phyloP scores from a whole-genome alignment of 2,888 invertebrate genomes.

The Morpho deidamia region DNA sequence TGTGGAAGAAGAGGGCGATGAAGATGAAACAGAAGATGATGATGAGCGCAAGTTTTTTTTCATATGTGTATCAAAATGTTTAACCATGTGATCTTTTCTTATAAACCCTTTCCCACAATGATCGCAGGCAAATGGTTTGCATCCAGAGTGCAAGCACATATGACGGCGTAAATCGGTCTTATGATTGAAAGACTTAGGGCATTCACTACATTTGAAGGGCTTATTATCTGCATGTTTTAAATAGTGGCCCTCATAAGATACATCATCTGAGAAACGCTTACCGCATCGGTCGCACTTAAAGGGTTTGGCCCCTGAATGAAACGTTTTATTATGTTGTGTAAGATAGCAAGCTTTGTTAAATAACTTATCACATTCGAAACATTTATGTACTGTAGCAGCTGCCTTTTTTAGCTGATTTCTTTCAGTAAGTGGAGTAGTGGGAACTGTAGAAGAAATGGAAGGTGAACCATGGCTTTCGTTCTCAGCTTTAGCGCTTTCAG shows the following conservation, averaged over 20 bases:
- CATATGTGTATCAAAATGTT: conserved; percentile 89
- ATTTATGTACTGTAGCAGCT: conserved; percentile 77
- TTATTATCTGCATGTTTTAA: conserved; percentile 89
- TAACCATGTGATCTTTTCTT: conserved; percentile 94
- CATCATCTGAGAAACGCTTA: conserved; percentile 87
- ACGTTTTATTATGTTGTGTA: conserved; percentile 94
- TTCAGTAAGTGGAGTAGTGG: conserved; percentile 63
- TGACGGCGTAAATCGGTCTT: conserved; percentile 93
- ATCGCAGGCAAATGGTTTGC: conserved; percentile 89
- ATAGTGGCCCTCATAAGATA: conserved; percentile 85
- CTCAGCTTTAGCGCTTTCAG: conserved; percentile 65
- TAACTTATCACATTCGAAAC: conserved; percentile 89
- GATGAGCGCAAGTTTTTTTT: conserved; percentile 73
- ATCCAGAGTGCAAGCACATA: conserved; percentile 91
- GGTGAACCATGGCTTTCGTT: conserved; percentile 53
- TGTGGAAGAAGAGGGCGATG: conserved; percentile 39
- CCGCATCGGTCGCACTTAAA: conserved; percentile 92
- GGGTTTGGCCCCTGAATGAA: conserved; percentile 91
- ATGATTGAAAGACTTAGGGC: conserved; percentile 94
- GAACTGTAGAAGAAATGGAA: conserved; percentile 58
- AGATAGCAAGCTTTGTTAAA: conserved; percentile 93
- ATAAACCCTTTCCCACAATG: conserved; percentile 93
- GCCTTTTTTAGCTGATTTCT: conserved; percentile 60
- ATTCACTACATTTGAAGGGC: conserved; percentile 90
- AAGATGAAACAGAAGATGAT: conserved; percentile 43